These are phyloP conservation scores for Mormyrus proboscirostris DNA, from an alignment of 2,797 vertebrate genomes.

Conservation along the genomic window DNA sequence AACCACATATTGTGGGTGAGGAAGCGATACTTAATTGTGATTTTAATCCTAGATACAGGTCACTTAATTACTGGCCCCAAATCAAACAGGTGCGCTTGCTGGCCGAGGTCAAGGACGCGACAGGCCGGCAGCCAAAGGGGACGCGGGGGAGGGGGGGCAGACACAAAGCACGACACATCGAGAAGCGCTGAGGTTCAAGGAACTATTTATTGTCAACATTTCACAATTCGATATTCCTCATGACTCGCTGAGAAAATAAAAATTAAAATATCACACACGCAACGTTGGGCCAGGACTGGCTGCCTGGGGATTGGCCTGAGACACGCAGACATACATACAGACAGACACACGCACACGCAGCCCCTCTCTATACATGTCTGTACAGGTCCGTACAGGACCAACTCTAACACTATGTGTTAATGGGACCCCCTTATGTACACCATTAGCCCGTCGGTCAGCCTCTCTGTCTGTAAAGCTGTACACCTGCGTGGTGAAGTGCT, in stretches of 20 bases:
- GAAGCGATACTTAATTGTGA: not conserved
- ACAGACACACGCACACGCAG: not conserved
- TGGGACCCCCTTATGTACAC: constrained; percentile 20
- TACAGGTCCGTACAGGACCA: not conserved
- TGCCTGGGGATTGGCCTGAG: constrained; percentile 20
- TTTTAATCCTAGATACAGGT: not conserved
- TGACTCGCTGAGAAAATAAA: constrained; percentile 20
- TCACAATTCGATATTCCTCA: constrained; percentile 13
- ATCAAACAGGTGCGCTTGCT: constrained; percentile 3
- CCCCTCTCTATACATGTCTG: not conserved
- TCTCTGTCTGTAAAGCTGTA: constrained; percentile 30
- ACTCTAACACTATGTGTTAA: constrained; percentile 9
- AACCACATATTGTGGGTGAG: not conserved
- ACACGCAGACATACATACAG: not conserved
- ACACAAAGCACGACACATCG: not conserved
- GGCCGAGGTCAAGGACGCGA: not conserved
- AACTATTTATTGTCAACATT: constrained; percentile 24
- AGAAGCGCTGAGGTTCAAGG: constrained; percentile 1
- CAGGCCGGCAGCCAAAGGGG: not conserved
- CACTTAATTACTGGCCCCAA: not conserved
- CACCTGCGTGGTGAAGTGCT: not conserved
- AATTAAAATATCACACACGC: constrained; percentile 18
- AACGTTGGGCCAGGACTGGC: not conserved
- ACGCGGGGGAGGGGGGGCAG: not conserved
- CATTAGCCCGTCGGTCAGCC: constrained; percentile 28